Evolutionary conservation across 2,113 vertebrate species (phyloP), one percentile per base, ranked within the genome.

Genomic region (Onychostoma macrolepis): DNA sequence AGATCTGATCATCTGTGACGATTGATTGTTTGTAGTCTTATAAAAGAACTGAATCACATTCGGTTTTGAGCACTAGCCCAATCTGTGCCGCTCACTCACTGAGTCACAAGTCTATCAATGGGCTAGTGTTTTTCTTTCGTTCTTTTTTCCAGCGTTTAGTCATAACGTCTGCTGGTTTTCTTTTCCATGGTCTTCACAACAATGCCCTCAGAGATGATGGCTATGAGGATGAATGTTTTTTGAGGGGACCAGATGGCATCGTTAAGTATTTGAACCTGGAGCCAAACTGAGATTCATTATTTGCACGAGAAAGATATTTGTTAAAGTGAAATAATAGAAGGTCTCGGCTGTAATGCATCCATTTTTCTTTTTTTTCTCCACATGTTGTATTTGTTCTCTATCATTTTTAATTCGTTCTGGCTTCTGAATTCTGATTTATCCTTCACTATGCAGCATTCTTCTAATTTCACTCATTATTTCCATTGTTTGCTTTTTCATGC

Each of bases 81-180:
- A 50, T 85, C 71, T 88, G 87, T 83, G 75, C 74, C 36, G 45
- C 79, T 88, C 72, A 72, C 83, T 45, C 33, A 75, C 80, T 88
- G 84, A 86, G 69, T 75, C 85, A 87, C 85, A 56, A 84, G 76
- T 89, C 85, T 83, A 80, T 89, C 81, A 89, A 84, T 87, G 88
- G 88, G 65, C 58, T 83, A 41, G 79, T 85, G 69, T 63, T 71
- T 76, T 50, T 61, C 38, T 45, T 77, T 69, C n/a, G 10, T 58
- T 41, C 26, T 61, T 30, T 88, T 48, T 21, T 26, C 4, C 80
- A 45, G 80, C 17, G 36, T 89, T 89, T 84, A 87, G 75, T 86
- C 87, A 88, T 83, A 81, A 1, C 58, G 87, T 74, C 84, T 83
- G 65, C 84, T 79, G 84, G 80, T 86, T 86, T 88, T 86, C 86